phyloP scores from a whole-genome alignment of 2,113 vertebrate genomes.

The Martes martes region DNA sequence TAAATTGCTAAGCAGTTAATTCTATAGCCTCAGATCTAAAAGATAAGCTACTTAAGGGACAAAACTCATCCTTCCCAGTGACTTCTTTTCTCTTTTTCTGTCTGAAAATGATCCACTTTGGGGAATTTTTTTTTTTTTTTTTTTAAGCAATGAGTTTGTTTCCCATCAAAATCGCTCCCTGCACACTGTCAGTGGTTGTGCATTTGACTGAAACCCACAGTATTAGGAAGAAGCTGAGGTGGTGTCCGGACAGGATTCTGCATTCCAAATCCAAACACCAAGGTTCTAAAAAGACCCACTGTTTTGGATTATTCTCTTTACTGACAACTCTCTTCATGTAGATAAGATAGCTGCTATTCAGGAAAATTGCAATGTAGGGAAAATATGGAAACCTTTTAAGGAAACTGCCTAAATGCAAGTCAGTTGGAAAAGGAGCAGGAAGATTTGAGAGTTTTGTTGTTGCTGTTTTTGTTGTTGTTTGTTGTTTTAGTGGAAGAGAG shows the following conservation, averaged over 20 bases:
- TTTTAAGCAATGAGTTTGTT: background rate
- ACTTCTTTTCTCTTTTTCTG: slow-evolving; percentile 15
- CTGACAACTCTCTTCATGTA: background rate
- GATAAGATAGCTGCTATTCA: background rate
- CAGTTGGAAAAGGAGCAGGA: background rate
- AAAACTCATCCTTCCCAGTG: background rate
- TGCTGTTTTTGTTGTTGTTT: background rate
- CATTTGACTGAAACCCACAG: background rate
- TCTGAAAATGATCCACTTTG: background rate
- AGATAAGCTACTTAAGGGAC: slow-evolving; percentile 29
- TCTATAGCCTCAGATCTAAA: background rate
- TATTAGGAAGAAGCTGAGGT: background rate
- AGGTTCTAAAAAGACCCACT: background rate
- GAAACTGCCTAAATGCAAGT: background rate
- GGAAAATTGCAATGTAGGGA: background rate
- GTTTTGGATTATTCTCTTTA: background rate
- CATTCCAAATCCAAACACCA: background rate
- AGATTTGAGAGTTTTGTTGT: background rate
- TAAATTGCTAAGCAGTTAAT: slow-evolving; percentile 38
- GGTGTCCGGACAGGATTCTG: background rate
- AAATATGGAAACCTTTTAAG: background rate
- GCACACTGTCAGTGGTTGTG: background rate
- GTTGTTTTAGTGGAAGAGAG: background rate
- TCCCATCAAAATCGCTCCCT: background rate
- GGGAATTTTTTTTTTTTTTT: background rate